Conservation (phyloP, 2,888 invertebrate species). For the Selenia dentaria region DNA sequence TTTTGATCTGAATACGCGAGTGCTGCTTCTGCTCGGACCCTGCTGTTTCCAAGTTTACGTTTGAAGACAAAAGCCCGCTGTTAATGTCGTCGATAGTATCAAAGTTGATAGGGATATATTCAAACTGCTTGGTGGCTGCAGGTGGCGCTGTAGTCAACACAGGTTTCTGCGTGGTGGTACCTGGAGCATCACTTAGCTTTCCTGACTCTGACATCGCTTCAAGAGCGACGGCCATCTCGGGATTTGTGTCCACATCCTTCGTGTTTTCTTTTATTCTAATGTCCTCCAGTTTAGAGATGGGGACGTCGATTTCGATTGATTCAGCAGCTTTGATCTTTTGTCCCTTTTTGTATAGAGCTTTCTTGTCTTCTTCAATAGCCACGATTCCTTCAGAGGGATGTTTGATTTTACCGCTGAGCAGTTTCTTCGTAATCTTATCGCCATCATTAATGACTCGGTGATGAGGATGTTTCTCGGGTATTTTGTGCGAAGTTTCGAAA, state of each 20-base stretch:
- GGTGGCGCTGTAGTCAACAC: slow-evolving; percentile 81
- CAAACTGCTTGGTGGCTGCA: slow-evolving; percentile 57
- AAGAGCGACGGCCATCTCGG: slow-evolving; percentile 70
- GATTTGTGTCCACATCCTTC: slow-evolving; percentile 73
- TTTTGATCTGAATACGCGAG: slow-evolving; percentile 92
- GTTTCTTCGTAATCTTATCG: slow-evolving; percentile 74
- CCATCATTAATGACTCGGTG: slow-evolving; percentile 67
- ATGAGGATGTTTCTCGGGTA: slow-evolving; percentile 80
- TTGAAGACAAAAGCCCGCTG: slow-evolving; percentile 74
- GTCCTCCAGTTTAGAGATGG: slow-evolving; percentile 75
- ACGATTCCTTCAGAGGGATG: slow-evolving; percentile 73
- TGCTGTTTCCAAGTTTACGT: slow-evolving; percentile 85
- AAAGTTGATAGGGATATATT: slow-evolving; percentile 78
- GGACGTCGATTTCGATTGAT: slow-evolving; percentile 76
- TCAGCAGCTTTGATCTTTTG: slow-evolving; percentile 67
- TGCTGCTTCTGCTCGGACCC: slow-evolving; percentile 88
- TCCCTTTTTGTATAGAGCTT: slow-evolving; percentile 60
- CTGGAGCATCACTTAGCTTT: slow-evolving; percentile 62
- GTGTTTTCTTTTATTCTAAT: slow-evolving; percentile 79
- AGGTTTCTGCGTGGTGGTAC: slow-evolving; percentile 83
- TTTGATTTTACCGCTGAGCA: slow-evolving; percentile 64
- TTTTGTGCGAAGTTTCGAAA: slow-evolving; percentile 90
- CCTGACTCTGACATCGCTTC: slow-evolving; percentile 80
- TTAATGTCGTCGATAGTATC: slow-evolving; percentile 80
- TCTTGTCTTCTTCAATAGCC: slow-evolving; percentile 78